Percentiles rank a stretch among this genome's conserved stretches.
phyloP scores from a whole-genome alignment of 2,888 invertebrate genomes.

The Apocheima hispidaria region DNA sequence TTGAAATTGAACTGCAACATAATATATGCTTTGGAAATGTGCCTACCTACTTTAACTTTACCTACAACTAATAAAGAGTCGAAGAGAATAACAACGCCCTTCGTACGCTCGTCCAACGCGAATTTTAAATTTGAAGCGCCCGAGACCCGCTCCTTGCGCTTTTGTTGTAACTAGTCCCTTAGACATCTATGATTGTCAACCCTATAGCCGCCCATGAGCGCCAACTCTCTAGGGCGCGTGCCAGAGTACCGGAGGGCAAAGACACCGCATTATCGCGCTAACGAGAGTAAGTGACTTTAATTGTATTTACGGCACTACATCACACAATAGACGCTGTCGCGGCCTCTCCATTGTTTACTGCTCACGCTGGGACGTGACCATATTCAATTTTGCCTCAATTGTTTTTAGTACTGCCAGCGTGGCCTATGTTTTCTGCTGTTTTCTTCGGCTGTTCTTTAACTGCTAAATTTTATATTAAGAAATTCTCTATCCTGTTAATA shows the following conservation, averaged over 20 bases:
- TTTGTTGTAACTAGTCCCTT: neutral
- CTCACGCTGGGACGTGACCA: slow-evolving; percentile 36
- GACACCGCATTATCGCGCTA: slow-evolving; percentile 77
- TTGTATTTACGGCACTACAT: slow-evolving; percentile 80
- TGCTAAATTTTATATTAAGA: no score
- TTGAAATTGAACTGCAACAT: no score
- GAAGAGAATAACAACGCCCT: no score
- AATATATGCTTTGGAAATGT: no score
- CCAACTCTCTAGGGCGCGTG: slow-evolving; percentile 37
- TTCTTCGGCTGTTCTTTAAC: neutral
- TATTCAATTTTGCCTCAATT: slow-evolving; percentile 35
- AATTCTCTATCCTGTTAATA: no score
- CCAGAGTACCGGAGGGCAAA: slow-evolving; percentile 67
- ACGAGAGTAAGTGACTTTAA: slow-evolving; percentile 84
- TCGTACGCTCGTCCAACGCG: no score
- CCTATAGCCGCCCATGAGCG: neutral
- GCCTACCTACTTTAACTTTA: no score
- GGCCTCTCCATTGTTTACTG: slow-evolving; percentile 51
- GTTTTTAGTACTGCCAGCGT: slow-evolving; percentile 1
- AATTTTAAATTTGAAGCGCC: no score
- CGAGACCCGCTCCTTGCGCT: no score
- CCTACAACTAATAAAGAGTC: no score
- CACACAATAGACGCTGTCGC: slow-evolving; percentile 69
- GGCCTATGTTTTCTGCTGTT: neutral
- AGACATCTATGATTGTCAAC: neutral